Conservation (phyloP, 2,797 vertebrate genomes). For the Coluber constrictor region DNA sequence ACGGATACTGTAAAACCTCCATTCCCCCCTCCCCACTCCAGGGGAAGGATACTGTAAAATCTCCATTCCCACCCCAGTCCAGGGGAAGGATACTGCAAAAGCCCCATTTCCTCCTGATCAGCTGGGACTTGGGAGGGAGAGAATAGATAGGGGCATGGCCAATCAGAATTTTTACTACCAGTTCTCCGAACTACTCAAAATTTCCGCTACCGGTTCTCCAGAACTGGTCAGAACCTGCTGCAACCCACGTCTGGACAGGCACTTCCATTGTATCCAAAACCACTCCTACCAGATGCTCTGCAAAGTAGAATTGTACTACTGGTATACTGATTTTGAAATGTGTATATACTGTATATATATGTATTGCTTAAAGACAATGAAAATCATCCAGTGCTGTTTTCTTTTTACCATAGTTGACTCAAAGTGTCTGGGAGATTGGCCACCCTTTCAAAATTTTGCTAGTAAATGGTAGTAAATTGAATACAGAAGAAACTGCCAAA, state of each 20-base stretch:
- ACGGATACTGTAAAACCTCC: no score
- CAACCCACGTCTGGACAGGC: neutral
- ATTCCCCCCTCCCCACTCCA: no score
- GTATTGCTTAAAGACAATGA: neutral
- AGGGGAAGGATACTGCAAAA: no score
- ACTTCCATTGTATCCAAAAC: neutral
- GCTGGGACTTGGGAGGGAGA: no score
- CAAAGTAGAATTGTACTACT: neutral
- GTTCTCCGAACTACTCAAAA: no score
- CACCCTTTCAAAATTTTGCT: slow-evolving; percentile 85
- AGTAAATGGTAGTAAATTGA: slow-evolving; percentile 90
- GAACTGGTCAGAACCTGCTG: no score
- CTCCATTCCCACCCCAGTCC: no score
- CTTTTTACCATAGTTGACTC: slow-evolving; percentile 70
- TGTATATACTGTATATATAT: neutral
- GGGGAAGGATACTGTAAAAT: no score
- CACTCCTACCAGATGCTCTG: neutral
- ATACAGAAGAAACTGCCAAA: slow-evolving; percentile 94
- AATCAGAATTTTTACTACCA: no score
- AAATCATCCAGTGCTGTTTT: neutral
- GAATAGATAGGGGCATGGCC: no score
- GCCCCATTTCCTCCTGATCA: no score
- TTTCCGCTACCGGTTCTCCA: no score
- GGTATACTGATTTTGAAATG: neutral
- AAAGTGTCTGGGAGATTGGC: slow-evolving; percentile 86